Base-by-base conservation (phyloP, 2,888 invertebrate genomes). In the Oxyscelio sp. region DNA sequence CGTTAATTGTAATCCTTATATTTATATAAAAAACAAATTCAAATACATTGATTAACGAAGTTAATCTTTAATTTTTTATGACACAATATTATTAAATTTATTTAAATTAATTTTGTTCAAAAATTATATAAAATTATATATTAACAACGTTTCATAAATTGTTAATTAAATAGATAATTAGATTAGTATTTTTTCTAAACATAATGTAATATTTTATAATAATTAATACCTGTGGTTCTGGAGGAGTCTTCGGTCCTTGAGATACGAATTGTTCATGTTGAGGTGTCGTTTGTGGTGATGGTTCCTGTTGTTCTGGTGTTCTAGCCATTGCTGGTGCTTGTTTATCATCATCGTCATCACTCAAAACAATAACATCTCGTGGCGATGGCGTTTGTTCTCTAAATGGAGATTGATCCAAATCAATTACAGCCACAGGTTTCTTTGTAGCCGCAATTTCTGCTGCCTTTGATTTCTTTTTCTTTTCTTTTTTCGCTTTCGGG, bases 391-490 rank as follows among this genome's bases (percentile, higher is more conserved):
- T 96, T 81, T 97, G 95, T 92, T 97, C 97, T 91, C 97, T 96
- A 95, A 97, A 97, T 6, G 98, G 98, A 74, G 97, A 97, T 87
- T 97, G 96, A 91, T 97, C 97, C 87, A 98, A 95, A 94, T 98
- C 98, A 89, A 98, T 98, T 77, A 98, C 97, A 19, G 97, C 98
- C 8, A 97, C 97, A 1, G 98, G 97, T 92, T 97, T 97, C 73
- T 96, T 95, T 70, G 95, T 95, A 8, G 95, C 95, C 4, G 95
- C 94, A 40, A 95, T 93, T 87, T 94, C 91, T 79, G 94, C 90
- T 2, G 94, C 94, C 66, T 93, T 93, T 0, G 93, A 92, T 59
- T 94, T 94, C 68, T 93, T 94, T 87, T 94, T 94, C 85, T 94
- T 94, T 74, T 94, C 93, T 79, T 94, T 94, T 80, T 92, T 94